Evolutionary conservation across 2,113 vertebrate species (phyloP).

Genomic region (Lipophrys pholis): DNA sequence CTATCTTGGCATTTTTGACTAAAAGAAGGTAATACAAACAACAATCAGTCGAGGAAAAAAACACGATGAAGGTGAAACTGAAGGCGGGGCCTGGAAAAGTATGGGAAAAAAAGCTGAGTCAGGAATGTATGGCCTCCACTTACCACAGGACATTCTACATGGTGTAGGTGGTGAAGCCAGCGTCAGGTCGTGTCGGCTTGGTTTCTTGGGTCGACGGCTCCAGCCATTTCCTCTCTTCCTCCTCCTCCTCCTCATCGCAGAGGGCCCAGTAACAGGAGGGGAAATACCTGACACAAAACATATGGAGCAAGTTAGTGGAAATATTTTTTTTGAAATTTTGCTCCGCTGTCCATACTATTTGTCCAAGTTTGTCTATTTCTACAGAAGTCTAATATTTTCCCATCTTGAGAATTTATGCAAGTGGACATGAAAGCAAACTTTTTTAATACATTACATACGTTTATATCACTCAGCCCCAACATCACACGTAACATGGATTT

Average conservation of each 20-base stretch:
- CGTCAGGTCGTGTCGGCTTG: slow-evolving; percentile 31
- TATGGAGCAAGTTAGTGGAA: slow-evolving; percentile 1
- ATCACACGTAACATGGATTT: no score
- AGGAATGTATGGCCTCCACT: slow-evolving; percentile 58
- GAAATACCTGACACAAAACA: slow-evolving; percentile 76
- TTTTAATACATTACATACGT: no score
- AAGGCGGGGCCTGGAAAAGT: slow-evolving; percentile 3
- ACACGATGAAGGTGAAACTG: slow-evolving; percentile 2
- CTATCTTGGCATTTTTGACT: no score
- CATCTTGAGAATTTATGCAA: no score
- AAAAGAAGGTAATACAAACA: no score
- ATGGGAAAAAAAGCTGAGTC: neutral
- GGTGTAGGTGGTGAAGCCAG: slow-evolving; percentile 44
- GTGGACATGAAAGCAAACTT: no score
- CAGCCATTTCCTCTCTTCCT: slow-evolving; percentile 78
- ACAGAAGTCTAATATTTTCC: no score
- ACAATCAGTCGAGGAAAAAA: slow-evolving; percentile 10
- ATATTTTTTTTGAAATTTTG: neutral
- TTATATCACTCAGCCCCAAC: no score
- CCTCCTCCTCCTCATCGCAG: slow-evolving; percentile 72
- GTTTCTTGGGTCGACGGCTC: slow-evolving; percentile 70
- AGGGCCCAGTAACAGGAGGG: slow-evolving; percentile 72
- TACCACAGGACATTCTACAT: slow-evolving; percentile 88
- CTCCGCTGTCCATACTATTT: no score
- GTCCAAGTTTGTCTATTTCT: no score